Percentiles rank a stretch among this genome's conserved stretches.
phyloP scores from a whole-genome alignment of 2,113 vertebrate genomes.

The Coptodon rendalli region DNA sequence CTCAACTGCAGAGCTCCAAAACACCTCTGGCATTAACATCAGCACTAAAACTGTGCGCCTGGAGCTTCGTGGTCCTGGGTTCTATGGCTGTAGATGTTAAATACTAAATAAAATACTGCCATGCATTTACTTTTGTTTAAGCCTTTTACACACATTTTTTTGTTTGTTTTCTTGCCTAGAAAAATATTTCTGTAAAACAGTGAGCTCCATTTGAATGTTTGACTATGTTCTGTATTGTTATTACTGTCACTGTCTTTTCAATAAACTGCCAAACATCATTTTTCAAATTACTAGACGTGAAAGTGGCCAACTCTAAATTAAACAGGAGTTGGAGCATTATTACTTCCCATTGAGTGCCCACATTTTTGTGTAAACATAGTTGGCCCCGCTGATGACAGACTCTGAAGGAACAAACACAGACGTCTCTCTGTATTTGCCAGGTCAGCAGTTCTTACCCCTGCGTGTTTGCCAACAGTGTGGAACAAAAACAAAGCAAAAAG shows the following conservation, averaged over 20 bases:
- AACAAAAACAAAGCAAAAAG: constrained; percentile 23
- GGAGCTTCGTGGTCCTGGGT: neutral
- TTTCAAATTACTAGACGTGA: neutral
- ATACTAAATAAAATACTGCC: neutral
- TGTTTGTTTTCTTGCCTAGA: neutral
- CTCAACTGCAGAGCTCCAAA: neutral
- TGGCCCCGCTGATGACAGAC: constrained; percentile 36
- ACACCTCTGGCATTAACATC: neutral
- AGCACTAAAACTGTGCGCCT: neutral
- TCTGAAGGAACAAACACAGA: constrained; percentile 43
- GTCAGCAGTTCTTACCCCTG: constrained; percentile 24
- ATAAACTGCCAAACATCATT: constrained; percentile 5
- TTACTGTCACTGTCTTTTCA: constrained; percentile 3
- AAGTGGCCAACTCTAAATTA: neutral
- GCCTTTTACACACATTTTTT: neutral
- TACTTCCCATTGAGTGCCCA: constrained; percentile 1
- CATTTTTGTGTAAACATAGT: constrained; percentile 43
- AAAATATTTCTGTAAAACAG: neutral
- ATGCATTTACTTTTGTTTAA: neutral
- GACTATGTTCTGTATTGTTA: neutral
- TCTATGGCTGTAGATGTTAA: neutral
- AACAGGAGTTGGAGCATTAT: neutral
- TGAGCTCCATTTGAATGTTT: neutral
- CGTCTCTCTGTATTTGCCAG: constrained; percentile 44
- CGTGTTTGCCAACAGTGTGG: constrained; percentile 26